Conservation (phyloP, 2,888 invertebrate genomes). For the Diplolepis rosae region DNA sequence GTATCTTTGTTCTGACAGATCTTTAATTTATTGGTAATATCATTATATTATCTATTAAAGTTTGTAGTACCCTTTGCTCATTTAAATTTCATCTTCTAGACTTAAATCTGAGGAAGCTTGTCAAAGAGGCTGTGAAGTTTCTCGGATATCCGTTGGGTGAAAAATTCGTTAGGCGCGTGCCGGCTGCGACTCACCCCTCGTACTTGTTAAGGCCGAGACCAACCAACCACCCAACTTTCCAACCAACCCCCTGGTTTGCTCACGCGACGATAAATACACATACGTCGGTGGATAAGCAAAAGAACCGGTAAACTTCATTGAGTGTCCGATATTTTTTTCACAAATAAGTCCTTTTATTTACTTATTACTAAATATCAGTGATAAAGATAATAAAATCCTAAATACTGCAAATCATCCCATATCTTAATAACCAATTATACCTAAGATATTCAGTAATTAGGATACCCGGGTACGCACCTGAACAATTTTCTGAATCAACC, state of each 20-base stretch:
- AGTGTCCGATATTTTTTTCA: not conserved
- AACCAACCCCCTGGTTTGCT: slow-evolving; percentile 44
- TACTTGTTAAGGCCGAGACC: slow-evolving; percentile 47
- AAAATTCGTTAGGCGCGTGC: slow-evolving; percentile 58
- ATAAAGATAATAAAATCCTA: too few relatives aligned
- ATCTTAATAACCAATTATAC: too few relatives aligned
- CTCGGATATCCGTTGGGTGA: slow-evolving; percentile 56
- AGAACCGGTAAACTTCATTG: not conserved
- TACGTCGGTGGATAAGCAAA: not conserved
- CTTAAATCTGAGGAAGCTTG: slow-evolving; percentile 29
- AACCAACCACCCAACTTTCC: slow-evolving; percentile 30
- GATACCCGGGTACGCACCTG: too few relatives aligned
- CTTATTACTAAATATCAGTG: too few relatives aligned
- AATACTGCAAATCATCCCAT: too few relatives aligned
- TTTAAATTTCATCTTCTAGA: slow-evolving; percentile 22
- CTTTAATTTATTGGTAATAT: too few relatives aligned
- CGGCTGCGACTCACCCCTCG: slow-evolving; percentile 56
- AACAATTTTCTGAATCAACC: too few relatives aligned
- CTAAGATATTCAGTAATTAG: too few relatives aligned
- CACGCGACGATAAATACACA: slow-evolving; percentile 33
- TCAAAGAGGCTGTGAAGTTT: slow-evolving; percentile 28
- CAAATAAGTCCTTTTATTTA: not conserved
- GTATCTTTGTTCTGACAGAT: too few relatives aligned
- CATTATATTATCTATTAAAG: too few relatives aligned
- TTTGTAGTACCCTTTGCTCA: slow-evolving; percentile 11